Percentiles rank a stretch among this genome's conserved stretches.
phyloP scores from a whole-genome alignment of 1,140 invertebrate species.

The Pseudomyrmex concolor region DNA sequence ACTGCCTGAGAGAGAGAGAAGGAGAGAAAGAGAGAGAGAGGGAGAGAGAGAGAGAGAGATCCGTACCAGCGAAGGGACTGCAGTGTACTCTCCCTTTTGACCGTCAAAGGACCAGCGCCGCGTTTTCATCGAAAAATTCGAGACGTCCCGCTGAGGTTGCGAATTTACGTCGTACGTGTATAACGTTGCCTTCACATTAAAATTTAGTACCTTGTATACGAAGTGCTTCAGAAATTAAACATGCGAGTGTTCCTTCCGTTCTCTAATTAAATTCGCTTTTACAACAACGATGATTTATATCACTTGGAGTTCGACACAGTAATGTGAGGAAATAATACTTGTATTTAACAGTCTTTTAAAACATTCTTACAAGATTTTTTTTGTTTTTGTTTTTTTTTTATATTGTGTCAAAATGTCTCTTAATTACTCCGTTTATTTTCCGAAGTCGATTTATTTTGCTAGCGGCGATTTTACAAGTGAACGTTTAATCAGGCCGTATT shows the following conservation, averaged over 20 bases:
- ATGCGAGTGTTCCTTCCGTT: neutral
- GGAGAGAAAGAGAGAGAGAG: too few species aligned
- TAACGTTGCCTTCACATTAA: slow-evolving; percentile 18
- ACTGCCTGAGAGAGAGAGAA: too few species aligned
- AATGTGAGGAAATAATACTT: too few species aligned
- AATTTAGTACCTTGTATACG: slow-evolving; percentile 19
- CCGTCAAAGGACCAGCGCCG: slow-evolving; percentile 60
- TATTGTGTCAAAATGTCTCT: neutral
- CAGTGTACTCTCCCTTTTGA: slow-evolving; percentile 43
- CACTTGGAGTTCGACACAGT: neutral
- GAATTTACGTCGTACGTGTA: slow-evolving; percentile 29
- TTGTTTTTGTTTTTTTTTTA: neutral
- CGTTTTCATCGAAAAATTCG: slow-evolving; percentile 59
- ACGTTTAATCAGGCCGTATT: slow-evolving; percentile 35
- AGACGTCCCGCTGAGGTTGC: slow-evolving; percentile 4
- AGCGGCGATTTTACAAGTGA: slow-evolving; percentile 1
- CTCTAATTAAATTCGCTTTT: slow-evolving; percentile 46
- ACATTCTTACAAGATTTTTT: neutral
- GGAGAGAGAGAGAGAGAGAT: neutral
- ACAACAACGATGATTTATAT: slow-evolving; percentile 13
- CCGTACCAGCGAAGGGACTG: slow-evolving; percentile 58
- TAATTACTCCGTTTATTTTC: neutral
- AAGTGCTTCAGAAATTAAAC: slow-evolving; percentile 18
- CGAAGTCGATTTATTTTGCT: slow-evolving; percentile 15
- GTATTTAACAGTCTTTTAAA: neutral